Base-by-base conservation (phyloP, 1,140 invertebrate species). In the Sycobia sp. region DNA sequence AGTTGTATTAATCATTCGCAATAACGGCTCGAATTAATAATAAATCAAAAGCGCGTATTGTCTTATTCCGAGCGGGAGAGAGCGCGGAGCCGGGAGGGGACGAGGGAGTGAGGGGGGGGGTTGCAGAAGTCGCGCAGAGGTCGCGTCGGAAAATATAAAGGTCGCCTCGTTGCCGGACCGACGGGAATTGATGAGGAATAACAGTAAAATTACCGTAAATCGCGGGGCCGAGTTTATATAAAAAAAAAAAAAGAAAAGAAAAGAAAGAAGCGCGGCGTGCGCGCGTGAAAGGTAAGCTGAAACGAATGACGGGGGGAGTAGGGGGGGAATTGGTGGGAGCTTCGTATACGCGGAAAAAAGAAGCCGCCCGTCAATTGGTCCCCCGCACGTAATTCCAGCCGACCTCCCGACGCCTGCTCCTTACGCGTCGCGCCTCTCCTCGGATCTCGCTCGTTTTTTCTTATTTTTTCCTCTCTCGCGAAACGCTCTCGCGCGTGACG, bases 121-220 rank as follows among this genome's bases (percentile, higher is more conserved):
- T n/a, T n/a, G n/a, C n/a, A n/a, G n/a, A n/a, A n/a, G n/a, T n/a
- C n/a, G n/a, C n/a, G n/a, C n/a, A n/a, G n/a, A n/a, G n/a, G n/a
- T n/a, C n/a, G n/a, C n/a, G 11, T 0, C n/a, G 27, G 10, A 44
- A 46, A 44, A 44, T 41, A 20, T 34, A 20, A 14, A 5, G 39
- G 44, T 43, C 23, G 25, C 39, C 27, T 1, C 4, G 38, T n/a
- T n/a, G n/a, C n/a, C 39, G 9, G 18, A 14, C 34, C 34, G 53
- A 56, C 53, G 50, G 34, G 20, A 56, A 56, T 56, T 27, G 54
- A 56, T 56, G 54, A 56, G 43, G 54, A 56, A 56, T 56, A 56
- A 44, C 54, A 44, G 54, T 44, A 44, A 44, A 44, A 44, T 44
- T 44, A 44, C 39, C 54, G 54, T 44, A 56, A 44, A 44, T 32